Percentiles rank a stretch among this genome's conserved stretches.
These are phyloP conservation scores for Orcinus orca DNA, from an alignment of 2,113 vertebrate species.

Conservation along the genomic window DNA sequence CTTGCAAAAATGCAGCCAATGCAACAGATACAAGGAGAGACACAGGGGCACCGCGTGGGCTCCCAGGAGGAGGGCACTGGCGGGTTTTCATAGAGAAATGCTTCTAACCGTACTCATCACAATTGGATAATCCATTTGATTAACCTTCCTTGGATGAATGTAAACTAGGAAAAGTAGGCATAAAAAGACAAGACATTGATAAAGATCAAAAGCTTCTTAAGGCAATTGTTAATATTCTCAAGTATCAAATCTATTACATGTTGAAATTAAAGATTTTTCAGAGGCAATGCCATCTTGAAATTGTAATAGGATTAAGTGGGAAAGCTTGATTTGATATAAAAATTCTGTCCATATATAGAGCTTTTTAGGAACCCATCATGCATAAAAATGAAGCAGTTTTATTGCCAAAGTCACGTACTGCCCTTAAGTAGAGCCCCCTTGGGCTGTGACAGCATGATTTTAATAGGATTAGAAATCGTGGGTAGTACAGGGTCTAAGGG, in stretches of 20 bases:
- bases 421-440: background rate
- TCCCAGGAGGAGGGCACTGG: no score
- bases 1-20: background rate
- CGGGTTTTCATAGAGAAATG: background rate
- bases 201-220: background rate
- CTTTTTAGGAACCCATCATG: background rate
- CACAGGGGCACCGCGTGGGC: accelerated
- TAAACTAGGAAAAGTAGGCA: background rate
- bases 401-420: background rate
- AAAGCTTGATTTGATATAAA: constrained; percentile 18
- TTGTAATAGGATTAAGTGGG: constrained; percentile 9
- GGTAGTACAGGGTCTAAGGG: background rate
- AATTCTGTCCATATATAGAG: background rate
- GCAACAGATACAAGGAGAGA: background rate
- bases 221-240: background rate
- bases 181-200: background rate
- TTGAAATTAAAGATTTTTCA: background rate
- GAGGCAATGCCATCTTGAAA: background rate
- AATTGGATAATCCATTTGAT: background rate
- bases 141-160: background rate
- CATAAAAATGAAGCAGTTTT: background rate
- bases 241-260: background rate
- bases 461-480: background rate
- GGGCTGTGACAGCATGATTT: background rate
- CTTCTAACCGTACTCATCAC: background rate